Evolutionary conservation across 2,888 invertebrate species (phyloP).

Genomic region (Colostygia pectinataria): DNA sequence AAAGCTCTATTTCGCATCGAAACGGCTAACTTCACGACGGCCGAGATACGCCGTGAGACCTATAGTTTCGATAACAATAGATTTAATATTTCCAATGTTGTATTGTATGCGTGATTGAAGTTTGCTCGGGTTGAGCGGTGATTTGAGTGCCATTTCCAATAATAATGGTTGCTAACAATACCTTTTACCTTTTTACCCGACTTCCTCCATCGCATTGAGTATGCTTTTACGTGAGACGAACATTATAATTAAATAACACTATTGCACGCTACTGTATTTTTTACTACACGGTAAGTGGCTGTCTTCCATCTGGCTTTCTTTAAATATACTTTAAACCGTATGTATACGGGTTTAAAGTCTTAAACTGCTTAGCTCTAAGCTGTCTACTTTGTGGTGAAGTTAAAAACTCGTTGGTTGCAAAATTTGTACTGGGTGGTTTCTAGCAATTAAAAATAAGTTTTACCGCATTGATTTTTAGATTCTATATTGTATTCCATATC

Average conservation of each 20-base stretch:
- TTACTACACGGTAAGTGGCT: too few relatives aligned
- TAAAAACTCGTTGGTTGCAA: conserved; percentile 7
- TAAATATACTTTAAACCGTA: conserved; percentile 6
- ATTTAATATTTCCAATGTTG: conserved; percentile 8
- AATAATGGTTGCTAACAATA: neutral
- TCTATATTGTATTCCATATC: conserved; percentile 2
- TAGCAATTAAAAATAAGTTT: neutral
- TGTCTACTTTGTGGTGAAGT: neutral
- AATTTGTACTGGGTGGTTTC: too few relatives aligned
- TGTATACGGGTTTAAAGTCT: conserved; percentile 17
- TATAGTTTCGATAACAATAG: conserved; percentile 14
- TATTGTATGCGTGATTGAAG: conserved; percentile 7
- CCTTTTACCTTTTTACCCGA: neutral
- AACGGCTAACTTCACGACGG: too few relatives aligned
- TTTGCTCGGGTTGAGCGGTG: neutral
- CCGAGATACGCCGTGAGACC: too few relatives aligned
- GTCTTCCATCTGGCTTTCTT: too few relatives aligned
- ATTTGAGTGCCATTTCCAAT: neutral
- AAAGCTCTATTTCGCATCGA: too few relatives aligned
- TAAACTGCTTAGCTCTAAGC: conserved; percentile 8
- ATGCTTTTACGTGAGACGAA: too few relatives aligned
- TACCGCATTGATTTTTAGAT: neutral
- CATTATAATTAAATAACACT: too few relatives aligned
- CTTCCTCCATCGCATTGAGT: too few relatives aligned
- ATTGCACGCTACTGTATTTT: too few relatives aligned